Conservation (phyloP, 2,888 invertebrate species). For the Suillia variegata region DNA sequence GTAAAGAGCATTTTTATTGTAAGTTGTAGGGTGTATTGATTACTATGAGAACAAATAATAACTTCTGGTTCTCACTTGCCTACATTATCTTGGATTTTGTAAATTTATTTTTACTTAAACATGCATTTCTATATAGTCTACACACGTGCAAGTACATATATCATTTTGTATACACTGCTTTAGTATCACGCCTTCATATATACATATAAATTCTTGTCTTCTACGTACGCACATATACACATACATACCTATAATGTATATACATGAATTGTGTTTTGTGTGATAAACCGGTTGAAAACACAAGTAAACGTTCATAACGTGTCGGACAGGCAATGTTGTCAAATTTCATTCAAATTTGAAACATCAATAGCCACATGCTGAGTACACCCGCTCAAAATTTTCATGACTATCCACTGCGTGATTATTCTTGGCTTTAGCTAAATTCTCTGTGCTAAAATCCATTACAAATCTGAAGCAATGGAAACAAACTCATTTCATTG, state of each 20-base stretch:
- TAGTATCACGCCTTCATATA: neutral
- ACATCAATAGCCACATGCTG: neutral
- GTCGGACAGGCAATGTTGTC: neutral
- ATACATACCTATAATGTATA: neutral
- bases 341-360: slow-evolving; percentile 3
- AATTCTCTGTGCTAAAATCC: neutral
- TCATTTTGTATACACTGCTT: neutral
- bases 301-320: neutral
- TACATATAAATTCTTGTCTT: too few relatives aligned
- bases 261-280: neutral
- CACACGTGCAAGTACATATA: neutral
- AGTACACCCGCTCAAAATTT: neutral
- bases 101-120: neutral
- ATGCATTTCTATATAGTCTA: neutral
- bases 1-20: too few relatives aligned
- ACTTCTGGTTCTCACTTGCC: too few relatives aligned
- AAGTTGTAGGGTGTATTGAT: too few relatives aligned
- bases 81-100: neutral
- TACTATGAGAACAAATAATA: too few relatives aligned
- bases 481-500: neutral
- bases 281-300: neutral
- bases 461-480: too few relatives aligned
- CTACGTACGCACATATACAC: neutral
- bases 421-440: neutral
- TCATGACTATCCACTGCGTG: neutral